Percentiles rank a stretch among this genome's conserved stretches.
These are phyloP conservation scores for Macaria liturata DNA, from an alignment of 2,888 invertebrate species.

Conservation along the genomic window DNA sequence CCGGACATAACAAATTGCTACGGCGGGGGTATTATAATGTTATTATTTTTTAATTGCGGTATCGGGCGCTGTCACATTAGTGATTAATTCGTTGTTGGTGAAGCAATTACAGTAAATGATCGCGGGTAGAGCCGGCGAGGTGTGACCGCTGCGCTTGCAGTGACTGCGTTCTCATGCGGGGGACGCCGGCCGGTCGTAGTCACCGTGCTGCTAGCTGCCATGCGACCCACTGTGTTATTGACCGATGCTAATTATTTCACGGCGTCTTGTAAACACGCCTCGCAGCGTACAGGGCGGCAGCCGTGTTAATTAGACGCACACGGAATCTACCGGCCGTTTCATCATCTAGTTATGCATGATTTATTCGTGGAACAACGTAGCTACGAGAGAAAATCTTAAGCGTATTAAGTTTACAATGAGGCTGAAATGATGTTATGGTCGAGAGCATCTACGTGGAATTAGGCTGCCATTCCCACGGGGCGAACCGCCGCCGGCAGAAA, in stretches of 20 bases:
- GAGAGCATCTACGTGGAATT: slow-evolving; percentile 48
- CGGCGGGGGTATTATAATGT: slow-evolving; percentile 53
- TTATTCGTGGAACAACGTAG: slow-evolving; percentile 20
- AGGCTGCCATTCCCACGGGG: slow-evolving; percentile 67
- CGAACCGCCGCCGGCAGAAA: slow-evolving; percentile 64
- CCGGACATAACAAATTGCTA: slow-evolving; percentile 48
- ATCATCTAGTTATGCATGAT: slow-evolving; percentile 31
- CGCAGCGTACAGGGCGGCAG: slow-evolving; percentile 49
- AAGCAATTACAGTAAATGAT: slow-evolving; percentile 70
- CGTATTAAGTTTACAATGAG: slow-evolving; percentile 30
- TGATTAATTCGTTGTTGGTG: slow-evolving; percentile 72
- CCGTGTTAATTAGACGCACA: slow-evolving; percentile 46
- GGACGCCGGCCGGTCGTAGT: slow-evolving; percentile 30
- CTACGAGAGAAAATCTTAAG: slow-evolving; percentile 2
- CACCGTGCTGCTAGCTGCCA: slow-evolving; percentile 42
- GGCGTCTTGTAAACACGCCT: slow-evolving; percentile 58
- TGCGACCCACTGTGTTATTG: slow-evolving; percentile 61
- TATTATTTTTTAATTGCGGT: slow-evolving; percentile 56
- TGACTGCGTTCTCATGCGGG: slow-evolving; percentile 32
- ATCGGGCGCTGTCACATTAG: slow-evolving; percentile 68
- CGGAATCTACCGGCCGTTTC: slow-evolving; percentile 35
- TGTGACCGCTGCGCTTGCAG: slow-evolving; percentile 48
- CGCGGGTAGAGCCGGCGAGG: slow-evolving; percentile 58
- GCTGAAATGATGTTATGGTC: slow-evolving; percentile 48
- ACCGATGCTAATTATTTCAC: slow-evolving; percentile 69